Base-by-base conservation (phyloP, 2,888 invertebrate genomes). In the Eristalinus sepulchralis region DNA sequence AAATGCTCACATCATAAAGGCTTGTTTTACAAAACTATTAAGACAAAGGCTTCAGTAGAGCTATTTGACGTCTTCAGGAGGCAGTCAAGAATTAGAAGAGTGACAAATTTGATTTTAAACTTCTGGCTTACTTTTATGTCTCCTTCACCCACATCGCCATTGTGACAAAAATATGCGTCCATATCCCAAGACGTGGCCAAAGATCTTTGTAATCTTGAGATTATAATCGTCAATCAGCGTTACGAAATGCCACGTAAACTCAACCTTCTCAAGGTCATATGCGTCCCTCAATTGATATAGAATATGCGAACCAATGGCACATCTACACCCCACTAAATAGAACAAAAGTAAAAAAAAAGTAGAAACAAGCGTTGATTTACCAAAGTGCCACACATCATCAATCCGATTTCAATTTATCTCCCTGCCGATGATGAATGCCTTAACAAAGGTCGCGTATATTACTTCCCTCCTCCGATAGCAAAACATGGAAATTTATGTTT, bases 321-420 rank as follows among this genome's bases (percentile, higher is more conserved):
- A 68, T 55, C 8, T 8, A 47, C 47, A 17, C n/a, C 27, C 63
- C 1, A 31, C 64, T 10, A 34, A 53, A 31, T 4, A 6, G 4
- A 31, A 8, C 34, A 3, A 10, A 9, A 34, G 34, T 6, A 34
- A 10, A 1, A 9, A 20, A n/a, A 6, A 31, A 22, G 4, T 59
- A 64, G 11, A 70, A 36, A 62, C 39, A 34, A 57, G 8, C 2
- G 27, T 47, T n/a, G 1, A 47, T 47, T 6, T 47, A n/a, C 39
- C 39, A n/a, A n/a, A 47, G 47, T 6, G 17, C 47, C 2, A 47
- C 47, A 47, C n/a, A 22, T 24, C 76, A 33, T 60, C 60, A 66
- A 75, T 71, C 36, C 71, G 67, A 71, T 72, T 79, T 68, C 83
- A 73, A 75, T 70, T 73, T 64, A 71, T 79, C 70, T 62, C 47